Evolutionary conservation across 2,113 vertebrate species (phyloP), one percentile per base, ranked within the genome.

Genomic region (Labrus mixtus): DNA sequence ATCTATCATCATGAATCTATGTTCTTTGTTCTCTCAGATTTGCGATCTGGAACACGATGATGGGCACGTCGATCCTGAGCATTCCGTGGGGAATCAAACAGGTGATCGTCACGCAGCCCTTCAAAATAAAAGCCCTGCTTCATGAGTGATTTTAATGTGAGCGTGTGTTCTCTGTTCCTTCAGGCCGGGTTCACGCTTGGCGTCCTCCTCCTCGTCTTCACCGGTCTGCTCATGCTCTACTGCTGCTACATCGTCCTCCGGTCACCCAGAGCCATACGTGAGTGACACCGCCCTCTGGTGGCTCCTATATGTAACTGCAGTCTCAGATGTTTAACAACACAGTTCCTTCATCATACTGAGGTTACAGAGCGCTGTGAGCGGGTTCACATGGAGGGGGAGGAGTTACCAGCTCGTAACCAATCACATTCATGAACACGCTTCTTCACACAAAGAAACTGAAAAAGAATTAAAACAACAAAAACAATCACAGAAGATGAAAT

Each of bases 41-140:
- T 92, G 97, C 98, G 57, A 97, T 99, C 85, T 99, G 98, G 98
- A 99, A 99, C 92, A 99, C 98, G n/a, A 99, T 99, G 97, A 97
- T 99, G 98, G 98, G 98, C 22, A 99, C 98, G 5, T 99, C 98
- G 22, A 98, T 99, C 86, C 93, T 99, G 68, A 98, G 98, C 89
- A 98, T 99, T 46, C 98, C 98, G 2, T 99, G 98, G 98, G 98
- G 96, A 66, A 96, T 99, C 84, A 99, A 99, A 85, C 98, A 99
- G 96, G 98, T 99, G 89, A 90, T 15, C 16, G 8, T n/a, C 8
- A 4, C 19, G 7, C 25, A 59, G 16, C 17, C 46, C 16, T 48
- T 48, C 48, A 51, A 51, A 51, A 10, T 51, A n/a, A 51, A 51
- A 51, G 8, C 1, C 8, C 25, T 60, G 6, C 1, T 59, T 51